A percentile compares a stretch with the other conserved stretches of the same genome.
phyloP scores from a whole-genome alignment of 2,888 invertebrate species.

The Acleris sparsana region DNA sequence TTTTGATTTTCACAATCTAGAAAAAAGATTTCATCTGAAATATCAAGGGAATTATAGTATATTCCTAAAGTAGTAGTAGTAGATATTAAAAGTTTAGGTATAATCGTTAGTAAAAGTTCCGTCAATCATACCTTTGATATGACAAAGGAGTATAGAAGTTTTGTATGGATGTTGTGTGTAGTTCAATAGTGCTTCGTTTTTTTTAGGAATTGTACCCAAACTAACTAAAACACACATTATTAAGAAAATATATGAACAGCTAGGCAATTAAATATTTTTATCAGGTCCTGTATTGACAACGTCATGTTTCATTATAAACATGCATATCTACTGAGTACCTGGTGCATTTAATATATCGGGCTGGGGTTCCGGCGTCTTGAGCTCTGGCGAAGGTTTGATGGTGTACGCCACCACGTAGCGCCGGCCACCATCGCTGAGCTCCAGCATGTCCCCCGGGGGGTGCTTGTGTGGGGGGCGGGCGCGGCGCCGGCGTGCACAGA shows the following conservation, averaged over 20 bases:
- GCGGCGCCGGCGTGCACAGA: slow-evolving; percentile 65
- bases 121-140: too few relatives aligned
- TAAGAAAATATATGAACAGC: too few relatives aligned
- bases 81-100: not conserved
- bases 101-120: not conserved
- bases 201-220: too few relatives aligned
- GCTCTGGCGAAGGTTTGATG: slow-evolving; percentile 86
- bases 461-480: slow-evolving; percentile 71
- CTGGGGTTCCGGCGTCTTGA: slow-evolving; percentile 86
- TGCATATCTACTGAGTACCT: slow-evolving; percentile 63
- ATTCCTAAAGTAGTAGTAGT: not conserved
- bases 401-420: slow-evolving; percentile 94
- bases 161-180: too few relatives aligned
- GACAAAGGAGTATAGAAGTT: too few relatives aligned
- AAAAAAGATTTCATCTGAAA: slow-evolving; percentile 38
- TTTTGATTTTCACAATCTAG: slow-evolving; percentile 69
- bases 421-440: slow-evolving; percentile 90
- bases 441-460: slow-evolving; percentile 83
- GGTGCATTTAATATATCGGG: slow-evolving; percentile 92
- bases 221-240: too few relatives aligned
- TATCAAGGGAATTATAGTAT: slow-evolving; percentile 16
- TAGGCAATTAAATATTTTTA: too few relatives aligned
- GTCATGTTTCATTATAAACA: not conserved
- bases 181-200: too few relatives aligned
- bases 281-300: too few relatives aligned